These are phyloP conservation scores for Beris morrisii DNA, from an alignment of 2,888 invertebrate genomes.

Conservation along the genomic window DNA sequence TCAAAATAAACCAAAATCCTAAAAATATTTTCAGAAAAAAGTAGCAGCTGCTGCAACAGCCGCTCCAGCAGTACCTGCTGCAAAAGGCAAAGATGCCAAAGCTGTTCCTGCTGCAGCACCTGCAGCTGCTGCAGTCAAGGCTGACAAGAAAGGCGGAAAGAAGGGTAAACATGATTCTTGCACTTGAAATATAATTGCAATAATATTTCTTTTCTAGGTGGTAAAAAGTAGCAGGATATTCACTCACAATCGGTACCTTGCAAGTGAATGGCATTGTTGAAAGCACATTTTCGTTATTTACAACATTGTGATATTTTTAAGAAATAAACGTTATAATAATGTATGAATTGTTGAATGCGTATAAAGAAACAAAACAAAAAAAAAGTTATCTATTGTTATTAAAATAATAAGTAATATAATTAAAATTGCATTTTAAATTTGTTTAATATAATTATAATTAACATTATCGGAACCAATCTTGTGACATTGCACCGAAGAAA, in stretches of 20 bases:
- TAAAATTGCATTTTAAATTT: constrained; percentile 10
- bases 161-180: constrained; percentile 45
- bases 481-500: constrained; percentile 79
- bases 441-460: constrained; percentile 6
- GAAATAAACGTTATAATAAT: neutral
- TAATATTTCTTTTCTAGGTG: constrained; percentile 30
- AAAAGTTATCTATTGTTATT: constrained; percentile 8
- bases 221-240: constrained; percentile 32
- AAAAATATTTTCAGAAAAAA: constrained; percentile 19
- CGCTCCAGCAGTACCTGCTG: constrained; percentile 12
- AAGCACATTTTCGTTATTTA: neutral
- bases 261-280: neutral
- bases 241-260: neutral
- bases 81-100: constrained; percentile 1
- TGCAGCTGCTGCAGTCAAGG: constrained; percentile 45
- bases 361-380: constrained; percentile 32
- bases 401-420: constrained; percentile 11
- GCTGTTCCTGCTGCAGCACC: constrained; percentile 35
- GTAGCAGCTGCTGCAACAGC: constrained; percentile 14
- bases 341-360: constrained; percentile 19
- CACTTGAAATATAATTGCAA: constrained; percentile 11
- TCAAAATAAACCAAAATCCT: neutral
- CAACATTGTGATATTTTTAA: constrained; percentile 29
- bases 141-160: constrained; percentile 46
- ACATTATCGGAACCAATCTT: constrained; percentile 73